Base-by-base conservation (phyloP, 2,113 vertebrate genomes). In the Syngnathus typhle region DNA sequence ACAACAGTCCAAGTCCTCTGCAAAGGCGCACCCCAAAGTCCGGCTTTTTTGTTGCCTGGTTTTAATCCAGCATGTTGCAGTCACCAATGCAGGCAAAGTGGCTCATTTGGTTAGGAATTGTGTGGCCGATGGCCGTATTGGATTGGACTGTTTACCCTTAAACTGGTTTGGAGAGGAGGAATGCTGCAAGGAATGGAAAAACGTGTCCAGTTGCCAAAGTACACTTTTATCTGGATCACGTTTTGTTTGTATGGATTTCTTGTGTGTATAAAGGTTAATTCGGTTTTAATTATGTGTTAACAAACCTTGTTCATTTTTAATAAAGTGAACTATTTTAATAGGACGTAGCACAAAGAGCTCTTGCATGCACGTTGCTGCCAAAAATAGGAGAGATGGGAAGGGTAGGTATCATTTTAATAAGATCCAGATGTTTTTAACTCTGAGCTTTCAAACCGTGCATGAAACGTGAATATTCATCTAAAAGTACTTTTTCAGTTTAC, bases 301-400 rank as follows among this genome's bases (percentile, higher is more conserved):
- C n/a, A 52, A 58, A 23, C 23, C 18, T 58, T 13, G 54, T 8
- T 61, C 27, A 19, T 8, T 36, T 18, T 47, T 46, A 16, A 32
- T 65, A 54, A 58, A 54, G 2, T 11, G 5, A 65, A 55, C 4
- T 55, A 55, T 13, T 52, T 23, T 43, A 74, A 11, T 41, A 32
- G 23, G 11, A 21, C 37, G 55, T 66, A 79, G 32, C 32, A 19
- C 43, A 54, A 69, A 69, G 62, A 68, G 64, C 38, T 46, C 52
- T 73, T 66, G n/a, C 60, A 58, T 51, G 41, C 65, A 49, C 65
- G 56, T 47, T 23, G n/a, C 82, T 85, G 79, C 79, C 79, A 74
- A 68, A 58, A 70, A 67, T 39, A 83, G 68, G 68, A 59, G 4
- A 54, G 32, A 71, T 18, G 54, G 66, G 52, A 58, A 60, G 65